Evolutionary conservation across 2,113 vertebrate genomes (phyloP), one percentile per base, ranked within the genome.

Genomic region (Polyodon spathula): DNA sequence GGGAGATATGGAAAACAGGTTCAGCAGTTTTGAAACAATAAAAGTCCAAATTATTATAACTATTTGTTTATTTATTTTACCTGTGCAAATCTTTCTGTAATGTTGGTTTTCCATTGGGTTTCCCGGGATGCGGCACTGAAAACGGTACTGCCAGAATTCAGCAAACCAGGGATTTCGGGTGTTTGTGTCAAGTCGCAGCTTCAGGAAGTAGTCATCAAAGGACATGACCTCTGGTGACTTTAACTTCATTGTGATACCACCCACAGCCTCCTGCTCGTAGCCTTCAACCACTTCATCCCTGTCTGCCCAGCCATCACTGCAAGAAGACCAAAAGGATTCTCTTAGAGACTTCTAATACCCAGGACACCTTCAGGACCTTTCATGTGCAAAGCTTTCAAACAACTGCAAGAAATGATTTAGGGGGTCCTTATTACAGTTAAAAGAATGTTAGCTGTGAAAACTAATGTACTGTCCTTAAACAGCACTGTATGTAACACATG

Each of bases 131-230:
- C 92, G 92, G 62, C 96, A 99, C 77, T 99, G 94, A 76, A 99
- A 99, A 3, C 93, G 91, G 68, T 97, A 91, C 78, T 99, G 96
- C 96, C 96, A 99, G 80, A 99, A 99, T 74, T 99, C 96, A 0
- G 92, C 68, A 54, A 99, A 99, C 96, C 96, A 99, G 0, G 96
- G 96, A 73, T 99, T 99, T 70, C 96, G 86, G 0, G 78, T 89
- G 74, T 99, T 99, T 43, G 84, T 89, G 67, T 94, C 91, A 78
- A 99, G 77, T 0, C 84, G 90, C 70, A 97, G 84, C 72, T 92
- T 96, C 78, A 98, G 85, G 79, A 90, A 99, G 78, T 99, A 99
- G 66, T 95, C 88, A 44, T 99, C 92, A 59, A 99, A 99, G 0
- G 95, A 84, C 69, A 83, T 85, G 60, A 99, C 94, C 69, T 97